Conservation (phyloP, 2,888 invertebrate species). For the Andrena dorsata region DNA sequence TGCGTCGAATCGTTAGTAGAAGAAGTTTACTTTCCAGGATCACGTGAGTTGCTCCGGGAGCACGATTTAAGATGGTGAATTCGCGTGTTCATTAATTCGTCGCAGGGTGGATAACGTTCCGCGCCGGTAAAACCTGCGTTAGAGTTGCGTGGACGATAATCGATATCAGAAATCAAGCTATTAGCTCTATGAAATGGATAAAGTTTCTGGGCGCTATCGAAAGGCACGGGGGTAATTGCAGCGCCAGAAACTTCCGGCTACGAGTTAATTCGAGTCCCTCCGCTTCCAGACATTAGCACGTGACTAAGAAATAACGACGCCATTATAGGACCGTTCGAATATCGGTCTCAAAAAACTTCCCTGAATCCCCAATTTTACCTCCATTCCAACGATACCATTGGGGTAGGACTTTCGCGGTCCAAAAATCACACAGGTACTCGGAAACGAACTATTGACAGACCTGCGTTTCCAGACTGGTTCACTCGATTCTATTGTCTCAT, state of each 20-base stretch:
- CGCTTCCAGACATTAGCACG: constrained; percentile 19
- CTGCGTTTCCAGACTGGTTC: background rate
- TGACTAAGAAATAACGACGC: constrained; percentile 21
- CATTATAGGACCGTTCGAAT: constrained; percentile 3
- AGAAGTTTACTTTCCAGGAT: background rate
- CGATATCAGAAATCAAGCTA: constrained; percentile 48
- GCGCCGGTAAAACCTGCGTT: constrained; percentile 7
- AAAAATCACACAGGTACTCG: background rate
- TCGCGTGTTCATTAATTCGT: constrained; percentile 15
- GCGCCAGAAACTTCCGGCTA: constrained; percentile 30
- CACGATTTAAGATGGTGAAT: background rate
- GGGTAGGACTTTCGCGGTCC: background rate
- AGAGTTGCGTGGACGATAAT: constrained; percentile 23
- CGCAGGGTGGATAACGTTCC: background rate
- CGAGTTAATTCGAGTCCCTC: constrained; percentile 32
- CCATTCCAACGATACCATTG: background rate
- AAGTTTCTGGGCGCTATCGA: constrained; percentile 39
- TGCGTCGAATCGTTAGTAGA: background rate
- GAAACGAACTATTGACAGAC: background rate
- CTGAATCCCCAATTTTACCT: background rate
- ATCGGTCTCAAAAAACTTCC: background rate
- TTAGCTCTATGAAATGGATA: constrained; percentile 42
- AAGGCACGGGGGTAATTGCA: constrained; percentile 24
- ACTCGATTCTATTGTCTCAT: background rate
- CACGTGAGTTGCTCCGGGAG: background rate